A percentile compares a stretch with the other conserved stretches of the same genome.
Conservation (phyloP, 92 coral and sea anemone genomes). For the Porites divaricata region DNA sequence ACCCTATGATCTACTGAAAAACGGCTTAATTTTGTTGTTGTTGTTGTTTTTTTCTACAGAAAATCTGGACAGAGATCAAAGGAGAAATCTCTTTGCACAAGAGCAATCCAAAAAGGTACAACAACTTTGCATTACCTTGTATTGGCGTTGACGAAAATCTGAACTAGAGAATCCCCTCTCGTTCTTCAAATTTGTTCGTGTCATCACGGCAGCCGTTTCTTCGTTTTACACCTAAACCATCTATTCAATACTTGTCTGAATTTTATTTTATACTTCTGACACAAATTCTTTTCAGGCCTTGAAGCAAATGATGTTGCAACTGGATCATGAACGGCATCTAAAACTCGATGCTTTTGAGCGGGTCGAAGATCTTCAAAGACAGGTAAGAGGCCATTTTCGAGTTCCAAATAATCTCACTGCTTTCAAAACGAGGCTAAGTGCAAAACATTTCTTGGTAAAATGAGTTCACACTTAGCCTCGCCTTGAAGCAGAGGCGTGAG, state of each 20-base stretch:
- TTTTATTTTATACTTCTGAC: no score
- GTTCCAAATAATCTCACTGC: no score
- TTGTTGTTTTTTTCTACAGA: conserved; percentile 36
- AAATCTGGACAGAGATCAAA: conserved; percentile 93
- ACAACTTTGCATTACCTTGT: not conserved
- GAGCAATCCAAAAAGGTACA: conserved; percentile 95
- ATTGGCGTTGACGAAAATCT: not conserved
- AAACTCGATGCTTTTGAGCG: conserved; percentile 95
- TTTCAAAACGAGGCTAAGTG: no score
- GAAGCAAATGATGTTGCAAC: conserved; percentile 89
- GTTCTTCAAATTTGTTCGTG: no score
- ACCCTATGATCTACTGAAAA: not conserved
- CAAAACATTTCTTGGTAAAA: no score
- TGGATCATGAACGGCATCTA: conserved; percentile 91
- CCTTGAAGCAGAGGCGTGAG: no score
- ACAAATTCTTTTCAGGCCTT: conserved; percentile 61
- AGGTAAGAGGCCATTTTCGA: conserved; percentile 43
- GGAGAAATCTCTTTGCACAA: conserved; percentile 85
- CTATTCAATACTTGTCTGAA: not conserved
- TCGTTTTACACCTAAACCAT: no score
- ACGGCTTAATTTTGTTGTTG: not conserved
- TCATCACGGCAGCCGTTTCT: no score
- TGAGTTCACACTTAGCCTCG: no score
- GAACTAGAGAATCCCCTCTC: no score
- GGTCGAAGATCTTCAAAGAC: conserved; percentile 93